Conservation (phyloP, 2,113 vertebrate genomes). For the Halichoerus grypus region DNA sequence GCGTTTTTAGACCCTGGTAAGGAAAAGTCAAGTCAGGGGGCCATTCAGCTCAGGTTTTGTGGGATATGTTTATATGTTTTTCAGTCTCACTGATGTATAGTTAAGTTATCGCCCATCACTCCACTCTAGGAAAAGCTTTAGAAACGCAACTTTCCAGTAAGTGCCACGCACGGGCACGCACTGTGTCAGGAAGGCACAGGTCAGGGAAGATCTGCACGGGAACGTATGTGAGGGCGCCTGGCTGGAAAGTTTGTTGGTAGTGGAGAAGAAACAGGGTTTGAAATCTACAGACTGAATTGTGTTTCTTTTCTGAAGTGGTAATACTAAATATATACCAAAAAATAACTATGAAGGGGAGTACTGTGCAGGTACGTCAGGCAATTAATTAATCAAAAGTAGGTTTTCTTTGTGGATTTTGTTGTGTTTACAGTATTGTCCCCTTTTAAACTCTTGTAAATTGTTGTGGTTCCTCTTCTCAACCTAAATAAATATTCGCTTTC, state of each 20-base stretch:
- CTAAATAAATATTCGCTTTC: neutral
- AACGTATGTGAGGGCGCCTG: neutral
- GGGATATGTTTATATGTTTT: neutral
- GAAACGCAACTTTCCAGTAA: neutral
- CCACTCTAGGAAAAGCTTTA: neutral
- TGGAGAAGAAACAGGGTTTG: neutral
- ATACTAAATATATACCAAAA: neutral
- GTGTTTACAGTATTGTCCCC: neutral
- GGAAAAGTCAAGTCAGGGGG: neutral
- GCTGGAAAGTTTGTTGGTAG: neutral
- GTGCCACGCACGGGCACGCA: neutral
- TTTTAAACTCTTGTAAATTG: conserved; percentile 43
- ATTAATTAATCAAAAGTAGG: neutral
- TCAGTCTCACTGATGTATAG: neutral
- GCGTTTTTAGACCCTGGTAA: neutral
- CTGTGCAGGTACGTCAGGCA: neutral
- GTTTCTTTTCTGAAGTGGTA: neutral
- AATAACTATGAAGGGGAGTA: neutral
- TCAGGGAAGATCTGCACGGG: neutral
- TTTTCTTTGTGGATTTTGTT: conserved; percentile 26
- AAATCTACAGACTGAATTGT: neutral
- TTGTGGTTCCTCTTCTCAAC: neutral
- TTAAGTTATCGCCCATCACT: neutral
- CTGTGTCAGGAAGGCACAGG: neutral
- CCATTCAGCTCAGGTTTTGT: neutral